phyloP scores from a whole-genome alignment of 2,888 invertebrate species.

The Drymonia ruficornis region DNA sequence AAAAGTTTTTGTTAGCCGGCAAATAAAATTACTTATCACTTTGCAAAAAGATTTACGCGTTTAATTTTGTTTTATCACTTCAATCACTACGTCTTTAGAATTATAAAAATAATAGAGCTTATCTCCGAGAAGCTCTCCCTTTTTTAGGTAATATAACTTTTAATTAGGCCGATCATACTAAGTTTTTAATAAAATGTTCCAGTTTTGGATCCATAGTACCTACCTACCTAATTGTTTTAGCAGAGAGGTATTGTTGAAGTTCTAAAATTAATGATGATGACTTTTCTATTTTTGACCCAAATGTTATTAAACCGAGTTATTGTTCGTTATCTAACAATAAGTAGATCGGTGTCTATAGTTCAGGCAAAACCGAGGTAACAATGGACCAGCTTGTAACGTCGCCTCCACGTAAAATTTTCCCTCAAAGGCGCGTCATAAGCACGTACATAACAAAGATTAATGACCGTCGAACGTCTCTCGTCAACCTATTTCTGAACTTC shows the following conservation, averaged over 20 bases:
- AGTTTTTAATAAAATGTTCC: background rate
- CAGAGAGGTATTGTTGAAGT: slow-evolving; percentile 5
- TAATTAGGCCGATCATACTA: background rate
- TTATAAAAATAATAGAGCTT: too few species aligned
- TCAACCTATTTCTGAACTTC: slow-evolving; percentile 24
- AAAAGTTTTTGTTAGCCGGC: too few species aligned
- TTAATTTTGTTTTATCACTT: too few species aligned
- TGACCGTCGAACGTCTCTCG: slow-evolving; percentile 12
- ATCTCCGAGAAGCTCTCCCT: too few species aligned
- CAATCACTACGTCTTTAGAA: too few species aligned
- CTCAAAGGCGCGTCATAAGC: slow-evolving; percentile 7
- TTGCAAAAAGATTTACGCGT: too few species aligned
- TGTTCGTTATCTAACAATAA: slow-evolving; percentile 10
- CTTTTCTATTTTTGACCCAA: slow-evolving; percentile 13
- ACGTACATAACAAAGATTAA: slow-evolving; percentile 29
- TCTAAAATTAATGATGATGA: slow-evolving; percentile 12
- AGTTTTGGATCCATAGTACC: background rate
- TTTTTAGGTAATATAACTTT: background rate
- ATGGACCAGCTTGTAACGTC: slow-evolving; percentile 8
- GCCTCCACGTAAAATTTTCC: slow-evolving; percentile 10
- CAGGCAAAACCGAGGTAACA: slow-evolving; percentile 10
- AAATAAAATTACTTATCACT: too few species aligned
- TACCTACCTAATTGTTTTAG: slow-evolving; percentile 1
- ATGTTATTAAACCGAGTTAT: slow-evolving; percentile 13
- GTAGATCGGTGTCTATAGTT: slow-evolving; percentile 10